Conservation (phyloP, 2,113 vertebrate genomes). For the Megaptera novaeangliae region DNA sequence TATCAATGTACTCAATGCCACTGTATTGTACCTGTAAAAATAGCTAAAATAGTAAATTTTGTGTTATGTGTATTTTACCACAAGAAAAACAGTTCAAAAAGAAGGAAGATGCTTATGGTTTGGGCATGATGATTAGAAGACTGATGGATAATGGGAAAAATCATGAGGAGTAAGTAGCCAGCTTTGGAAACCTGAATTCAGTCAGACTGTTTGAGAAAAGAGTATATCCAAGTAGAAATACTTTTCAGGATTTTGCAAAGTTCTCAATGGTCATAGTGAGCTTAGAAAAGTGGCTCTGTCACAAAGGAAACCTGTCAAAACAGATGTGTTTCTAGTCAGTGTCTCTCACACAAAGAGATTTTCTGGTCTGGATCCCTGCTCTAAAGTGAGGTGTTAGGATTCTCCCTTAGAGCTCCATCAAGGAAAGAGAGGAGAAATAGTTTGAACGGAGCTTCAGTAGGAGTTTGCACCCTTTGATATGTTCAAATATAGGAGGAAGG, state of each 20-base stretch:
- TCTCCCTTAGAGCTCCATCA: not conserved
- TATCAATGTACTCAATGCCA: not conserved
- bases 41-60: not conserved
- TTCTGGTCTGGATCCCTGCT: not conserved
- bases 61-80: not conserved
- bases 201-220: not conserved
- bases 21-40: not conserved
- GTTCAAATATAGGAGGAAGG: not conserved
- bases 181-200: not conserved
- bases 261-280: not conserved
- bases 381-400: not conserved
- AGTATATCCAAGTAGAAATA: not conserved
- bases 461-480: not conserved
- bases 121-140: not conserved
- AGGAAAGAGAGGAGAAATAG: not conserved
- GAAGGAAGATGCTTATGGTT: not conserved
- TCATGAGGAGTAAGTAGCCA: not conserved
- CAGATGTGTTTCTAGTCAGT: not conserved
- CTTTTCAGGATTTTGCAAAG: not conserved
- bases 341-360: not conserved
- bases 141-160: not conserved
- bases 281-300: not conserved
- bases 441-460: not conserved
- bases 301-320: not conserved
- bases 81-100: not conserved